Evolutionary conservation across 2,888 invertebrate species (phyloP).

Genomic region (Lutraria lutraria): DNA sequence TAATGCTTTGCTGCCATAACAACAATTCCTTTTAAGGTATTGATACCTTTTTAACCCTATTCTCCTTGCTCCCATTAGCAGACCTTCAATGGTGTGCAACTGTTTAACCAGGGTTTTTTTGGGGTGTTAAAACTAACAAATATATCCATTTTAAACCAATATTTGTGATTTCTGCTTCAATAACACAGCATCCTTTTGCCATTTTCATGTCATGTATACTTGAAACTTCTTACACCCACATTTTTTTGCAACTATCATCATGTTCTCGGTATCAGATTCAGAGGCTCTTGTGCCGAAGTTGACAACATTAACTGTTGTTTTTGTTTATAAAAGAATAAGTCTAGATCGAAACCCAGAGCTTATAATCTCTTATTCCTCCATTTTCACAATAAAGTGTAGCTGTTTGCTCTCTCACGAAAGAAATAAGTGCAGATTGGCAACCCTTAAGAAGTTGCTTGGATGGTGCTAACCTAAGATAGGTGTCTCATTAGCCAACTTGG

Average conservation of each 20-base stretch:
- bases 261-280: too few species aligned
- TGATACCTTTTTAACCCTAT: not conserved
- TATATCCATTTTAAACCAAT: not conserved
- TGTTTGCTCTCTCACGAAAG: too few species aligned
- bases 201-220: not conserved
- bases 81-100: not conserved
- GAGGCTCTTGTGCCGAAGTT: too few species aligned
- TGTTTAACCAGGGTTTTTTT: not conserved
- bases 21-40: not conserved
- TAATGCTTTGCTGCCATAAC: constrained; percentile 25
- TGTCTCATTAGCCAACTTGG: too few species aligned
- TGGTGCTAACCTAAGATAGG: too few species aligned
- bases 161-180: not conserved
- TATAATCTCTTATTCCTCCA: too few species aligned
- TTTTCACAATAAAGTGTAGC: too few species aligned
- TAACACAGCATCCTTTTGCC: not conserved
- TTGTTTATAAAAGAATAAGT: too few species aligned
- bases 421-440: too few species aligned
- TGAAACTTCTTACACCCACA: not conserved
- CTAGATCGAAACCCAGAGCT: too few species aligned
- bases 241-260: not conserved
- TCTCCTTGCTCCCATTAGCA: not conserved
- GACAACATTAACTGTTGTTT: too few species aligned
- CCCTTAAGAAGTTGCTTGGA: too few species aligned
- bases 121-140: not conserved